Evolutionary conservation across 2,113 vertebrate genomes (phyloP), one percentile per base, ranked within the genome.

Genomic region (Channa maculata): DNA sequence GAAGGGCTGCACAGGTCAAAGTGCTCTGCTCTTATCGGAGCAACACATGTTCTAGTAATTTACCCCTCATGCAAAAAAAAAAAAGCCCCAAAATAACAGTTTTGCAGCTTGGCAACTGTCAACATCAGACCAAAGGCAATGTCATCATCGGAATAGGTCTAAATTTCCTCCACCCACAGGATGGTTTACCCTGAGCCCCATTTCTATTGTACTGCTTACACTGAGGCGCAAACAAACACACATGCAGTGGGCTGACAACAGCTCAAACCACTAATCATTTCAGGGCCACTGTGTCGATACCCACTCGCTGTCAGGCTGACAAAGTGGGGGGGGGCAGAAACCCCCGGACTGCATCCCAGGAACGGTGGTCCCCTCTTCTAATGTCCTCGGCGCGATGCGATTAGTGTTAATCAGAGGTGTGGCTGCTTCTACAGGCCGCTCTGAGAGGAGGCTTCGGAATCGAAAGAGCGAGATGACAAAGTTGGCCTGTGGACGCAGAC

Each of bases 201-300:
- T 46, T 79, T 80, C 77, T 89, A 52, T 86, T 87, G 63, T 50
- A 64, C 54, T 85, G 84, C 83, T 88, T 85, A 88, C 12, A 69
- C 81, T 58, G 33, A 43, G 55, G 71, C 76, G 80, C 75, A 87
- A 83, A 87, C 83, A 82, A 75, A 85, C 70, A 82, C 74, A 64
- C 46, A 77, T 38, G 53, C 50, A 53, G 87, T 84, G 73, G 85
- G 85, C 80, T 63, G 86, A 85, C 84, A 89, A 77, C 65, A 52
- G 86, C 70, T 76, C 45, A 65, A 86, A 81, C 85, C 85, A 75
- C 86, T 86, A 85, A 89, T 92, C 75, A 85, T 74, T 83, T 83
- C 89, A 88, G 83, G 80, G 73, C 70, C 86, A 86, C 71, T 75
- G 68, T 77, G 65, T 77, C 48, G n/a, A 82, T 70, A 81, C 81